phyloP scores from a whole-genome alignment of 2,797 vertebrate genomes.

The Coracias cyanogaster region DNA sequence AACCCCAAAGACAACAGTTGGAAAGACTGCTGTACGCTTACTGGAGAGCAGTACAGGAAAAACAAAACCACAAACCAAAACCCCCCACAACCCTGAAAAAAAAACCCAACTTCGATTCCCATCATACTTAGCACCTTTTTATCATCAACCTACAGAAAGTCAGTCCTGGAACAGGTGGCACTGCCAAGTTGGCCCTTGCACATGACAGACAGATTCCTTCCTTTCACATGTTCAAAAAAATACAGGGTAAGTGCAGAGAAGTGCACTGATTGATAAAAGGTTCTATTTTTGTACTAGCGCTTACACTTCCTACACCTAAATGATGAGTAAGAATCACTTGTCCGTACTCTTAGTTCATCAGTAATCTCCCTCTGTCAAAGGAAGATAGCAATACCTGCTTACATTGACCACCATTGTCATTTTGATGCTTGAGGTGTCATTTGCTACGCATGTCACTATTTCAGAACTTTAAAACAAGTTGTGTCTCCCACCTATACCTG shows the following conservation, averaged over 20 bases:
- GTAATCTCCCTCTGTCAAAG: neutral
- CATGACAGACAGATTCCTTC: neutral
- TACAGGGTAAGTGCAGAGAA: accelerated
- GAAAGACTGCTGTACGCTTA: neutral
- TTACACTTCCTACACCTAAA: neutral
- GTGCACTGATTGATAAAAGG: neutral
- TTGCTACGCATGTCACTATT: neutral
- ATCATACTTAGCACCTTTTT: neutral
- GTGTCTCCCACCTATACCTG: neutral
- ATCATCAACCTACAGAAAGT: neutral
- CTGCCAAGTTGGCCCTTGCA: neutral
- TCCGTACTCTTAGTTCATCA: neutral
- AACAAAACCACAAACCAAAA: too few relatives aligned
- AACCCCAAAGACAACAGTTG: neutral
- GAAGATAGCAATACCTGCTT: neutral
- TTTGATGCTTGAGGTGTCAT: neutral
- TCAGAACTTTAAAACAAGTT: neutral
- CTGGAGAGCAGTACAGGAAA: neutral
- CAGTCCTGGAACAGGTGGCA: neutral
- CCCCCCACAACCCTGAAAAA: too few relatives aligned
- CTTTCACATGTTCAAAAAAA: neutral
- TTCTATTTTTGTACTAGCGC: neutral
- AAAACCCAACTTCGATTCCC: neutral
- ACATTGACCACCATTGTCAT: neutral
- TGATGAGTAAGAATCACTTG: neutral